Evolutionary conservation across 92 coral and sea anemone species (phyloP).

Genomic region (Galaxea fascicularis): DNA sequence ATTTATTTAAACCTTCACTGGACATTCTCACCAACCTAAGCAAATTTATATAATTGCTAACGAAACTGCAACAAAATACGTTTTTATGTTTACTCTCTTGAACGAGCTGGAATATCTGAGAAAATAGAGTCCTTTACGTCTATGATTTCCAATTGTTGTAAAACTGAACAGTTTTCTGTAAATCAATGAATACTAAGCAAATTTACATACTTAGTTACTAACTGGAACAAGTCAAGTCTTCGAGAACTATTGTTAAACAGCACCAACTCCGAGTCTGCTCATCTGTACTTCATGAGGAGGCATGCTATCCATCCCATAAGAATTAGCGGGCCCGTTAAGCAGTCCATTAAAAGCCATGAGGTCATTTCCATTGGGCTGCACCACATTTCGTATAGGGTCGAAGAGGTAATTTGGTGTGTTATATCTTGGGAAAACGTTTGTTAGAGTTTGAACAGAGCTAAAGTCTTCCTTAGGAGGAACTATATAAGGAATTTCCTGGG

Average conservation of each 20-base stretch:
- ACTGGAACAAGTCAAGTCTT: background rate
- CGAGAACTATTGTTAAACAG: conserved; percentile 38
- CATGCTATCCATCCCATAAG: conserved; percentile 68
- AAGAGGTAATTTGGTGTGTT: conserved; percentile 57
- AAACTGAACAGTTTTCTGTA: too few species aligned
- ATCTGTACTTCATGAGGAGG: conserved; percentile 69
- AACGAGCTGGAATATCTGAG: too few species aligned
- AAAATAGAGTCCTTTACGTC: too few species aligned
- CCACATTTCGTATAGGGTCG: conserved; percentile 61
- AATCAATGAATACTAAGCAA: background rate
- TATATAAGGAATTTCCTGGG: conserved; percentile 51
- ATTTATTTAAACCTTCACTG: too few species aligned
- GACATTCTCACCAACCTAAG: too few species aligned
- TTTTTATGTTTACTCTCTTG: too few species aligned
- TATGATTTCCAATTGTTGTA: too few species aligned
- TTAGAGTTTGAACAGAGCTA: conserved; percentile 30
- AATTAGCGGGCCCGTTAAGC: conserved; percentile 43
- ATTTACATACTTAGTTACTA: background rate
- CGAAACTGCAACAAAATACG: too few species aligned
- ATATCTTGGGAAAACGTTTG: conserved; percentile 58
- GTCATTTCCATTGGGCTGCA: conserved; percentile 52
- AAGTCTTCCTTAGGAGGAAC: conserved; percentile 54
- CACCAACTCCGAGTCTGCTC: conserved; percentile 69
- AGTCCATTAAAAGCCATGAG: conserved; percentile 47
- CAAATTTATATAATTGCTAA: too few species aligned